Evolutionary conservation across 2,113 vertebrate genomes (phyloP).

Genomic region (Pholis gunnellus): DNA sequence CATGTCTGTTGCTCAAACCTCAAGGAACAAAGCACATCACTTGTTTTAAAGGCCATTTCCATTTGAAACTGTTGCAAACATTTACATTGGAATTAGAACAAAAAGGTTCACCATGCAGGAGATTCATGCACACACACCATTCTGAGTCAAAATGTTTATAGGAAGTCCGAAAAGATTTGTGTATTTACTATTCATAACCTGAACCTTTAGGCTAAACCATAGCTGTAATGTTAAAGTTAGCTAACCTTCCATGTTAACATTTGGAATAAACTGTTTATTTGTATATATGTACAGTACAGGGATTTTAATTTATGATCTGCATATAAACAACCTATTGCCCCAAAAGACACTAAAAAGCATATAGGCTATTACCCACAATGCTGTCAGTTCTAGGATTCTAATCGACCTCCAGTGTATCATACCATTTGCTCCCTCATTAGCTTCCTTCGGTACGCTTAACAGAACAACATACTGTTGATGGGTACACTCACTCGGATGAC

Average conservation of each 20-base stretch:
- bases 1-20: conserved; percentile 75
- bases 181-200: conserved; percentile 20
- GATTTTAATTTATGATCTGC: conserved; percentile 34
- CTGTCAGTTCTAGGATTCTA: not conserved
- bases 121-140: not conserved
- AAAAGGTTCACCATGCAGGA: not conserved
- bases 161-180: conserved; percentile 21
- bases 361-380: conserved; percentile 2
- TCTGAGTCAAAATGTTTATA: not conserved
- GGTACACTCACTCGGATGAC: not conserved
- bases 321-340: not conserved
- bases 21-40: conserved; percentile 53
- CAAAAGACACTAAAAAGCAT: not conserved
- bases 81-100: conserved; percentile 14
- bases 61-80: conserved; percentile 22
- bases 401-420: not conserved
- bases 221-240: not conserved
- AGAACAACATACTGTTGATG: not conserved
- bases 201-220: conserved; percentile 1
- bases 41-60: conserved; percentile 23
- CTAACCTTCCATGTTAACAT: conserved; percentile 20
- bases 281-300: conserved; percentile 24
- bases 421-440: not conserved
- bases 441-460: conserved; percentile 4
- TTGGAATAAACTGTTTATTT: conserved; percentile 52